phyloP scores from a whole-genome alignment of 2,888 invertebrate species.

The Sisyra terminalis region DNA sequence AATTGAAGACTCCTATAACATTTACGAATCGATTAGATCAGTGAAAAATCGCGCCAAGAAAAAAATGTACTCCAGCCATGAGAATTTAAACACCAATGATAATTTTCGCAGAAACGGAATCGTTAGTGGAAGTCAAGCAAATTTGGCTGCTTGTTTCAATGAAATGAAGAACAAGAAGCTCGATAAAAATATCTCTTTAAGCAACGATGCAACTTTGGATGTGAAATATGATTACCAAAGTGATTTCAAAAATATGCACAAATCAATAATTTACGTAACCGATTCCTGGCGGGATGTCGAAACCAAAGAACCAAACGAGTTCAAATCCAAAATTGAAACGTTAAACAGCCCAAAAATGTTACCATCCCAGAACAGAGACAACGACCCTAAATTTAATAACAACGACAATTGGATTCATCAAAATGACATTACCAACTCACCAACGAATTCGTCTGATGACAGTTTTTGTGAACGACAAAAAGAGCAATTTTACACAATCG shows the following conservation, averaged over 20 bases:
- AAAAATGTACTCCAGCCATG: conserved; percentile 5
- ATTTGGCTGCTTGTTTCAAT: conserved; percentile 28
- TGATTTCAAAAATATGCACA: conserved; percentile 19
- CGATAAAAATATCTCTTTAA: conserved; percentile 3
- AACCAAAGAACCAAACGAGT: background rate
- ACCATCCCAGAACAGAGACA: background rate
- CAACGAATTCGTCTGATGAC: background rate
- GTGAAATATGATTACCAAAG: conserved; percentile 2
- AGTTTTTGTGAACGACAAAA: conserved; percentile 2
- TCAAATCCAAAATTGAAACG: conserved; percentile 3
- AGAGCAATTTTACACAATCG: conserved; percentile 6
- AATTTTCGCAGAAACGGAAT: background rate
- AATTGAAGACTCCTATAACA: background rate
- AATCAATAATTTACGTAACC: conserved; percentile 25
- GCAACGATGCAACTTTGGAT: conserved; percentile 28
- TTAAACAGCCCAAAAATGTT: background rate
- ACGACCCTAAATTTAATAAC: background rate
- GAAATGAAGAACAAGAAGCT: conserved; percentile 21
- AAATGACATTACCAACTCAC: background rate
- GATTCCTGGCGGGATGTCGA: conserved; percentile 9
- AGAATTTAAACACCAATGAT: conserved; percentile 1
- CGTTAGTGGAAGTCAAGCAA: conserved; percentile 14
- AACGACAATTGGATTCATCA: background rate
- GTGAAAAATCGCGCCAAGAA: conserved; percentile 3
- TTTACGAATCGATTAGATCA: conserved; percentile 8